Evolutionary conservation across 2,888 invertebrate genomes (phyloP).

Genomic region (Papilio protenor): DNA sequence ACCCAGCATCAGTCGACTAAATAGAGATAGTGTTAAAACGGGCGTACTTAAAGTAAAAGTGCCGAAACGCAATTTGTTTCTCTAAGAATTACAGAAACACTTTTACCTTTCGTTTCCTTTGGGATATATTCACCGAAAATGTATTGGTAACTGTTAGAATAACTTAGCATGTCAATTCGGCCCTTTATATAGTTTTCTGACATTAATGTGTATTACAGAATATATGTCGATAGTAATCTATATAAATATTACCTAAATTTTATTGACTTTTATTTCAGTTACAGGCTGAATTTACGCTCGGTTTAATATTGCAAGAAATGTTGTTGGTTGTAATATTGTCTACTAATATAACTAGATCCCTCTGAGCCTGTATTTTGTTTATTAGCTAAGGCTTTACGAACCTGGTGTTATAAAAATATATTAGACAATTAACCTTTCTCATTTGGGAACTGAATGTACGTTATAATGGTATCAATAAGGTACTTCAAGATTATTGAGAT

Average conservation of each 20-base stretch:
- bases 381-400: background rate
- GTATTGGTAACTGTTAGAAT: background rate
- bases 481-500: slow-evolving; percentile 6
- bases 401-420: slow-evolving; percentile 13
- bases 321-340: background rate
- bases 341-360: slow-evolving; percentile 13
- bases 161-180: background rate
- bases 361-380: slow-evolving; percentile 6
- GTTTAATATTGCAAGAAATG: background rate
- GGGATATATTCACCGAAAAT: background rate
- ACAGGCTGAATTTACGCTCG: background rate
- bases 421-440: background rate
- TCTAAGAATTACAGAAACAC: background rate
- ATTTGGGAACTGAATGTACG: slow-evolving; percentile 12
- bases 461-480: slow-evolving; percentile 3
- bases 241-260: background rate
- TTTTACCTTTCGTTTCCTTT: slow-evolving; percentile 7
- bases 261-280: slow-evolving; percentile 1
- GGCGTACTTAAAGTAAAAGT: too few relatives aligned
- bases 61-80: background rate
- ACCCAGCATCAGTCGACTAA: too few relatives aligned
- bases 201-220: background rate
- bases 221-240: background rate
- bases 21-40: too few relatives aligned
- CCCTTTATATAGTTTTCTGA: background rate